phyloP scores from a whole-genome alignment of 1,140 invertebrate species.

The Drosophila simulans region DNA sequence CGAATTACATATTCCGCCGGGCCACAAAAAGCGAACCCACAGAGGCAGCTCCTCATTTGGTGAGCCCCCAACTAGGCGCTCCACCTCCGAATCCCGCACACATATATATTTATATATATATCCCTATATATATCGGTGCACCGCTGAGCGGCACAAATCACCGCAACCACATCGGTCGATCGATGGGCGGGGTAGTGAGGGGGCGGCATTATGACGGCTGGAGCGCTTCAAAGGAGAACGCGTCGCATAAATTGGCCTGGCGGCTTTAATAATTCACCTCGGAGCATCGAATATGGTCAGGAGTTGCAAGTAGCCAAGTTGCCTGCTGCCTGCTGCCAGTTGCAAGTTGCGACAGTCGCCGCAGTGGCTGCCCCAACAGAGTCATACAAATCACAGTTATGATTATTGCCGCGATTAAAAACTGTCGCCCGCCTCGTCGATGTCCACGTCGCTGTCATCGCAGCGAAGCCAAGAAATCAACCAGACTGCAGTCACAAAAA shows the following conservation, averaged over 20 bases:
- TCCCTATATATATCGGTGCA: conserved; percentile 28
- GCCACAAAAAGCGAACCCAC: conserved; percentile 40
- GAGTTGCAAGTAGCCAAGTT: conserved; percentile 22
- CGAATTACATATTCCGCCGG: conserved; percentile 69
- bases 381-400: conserved; percentile 83
- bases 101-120: conserved; percentile 1
- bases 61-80: conserved; percentile 75
- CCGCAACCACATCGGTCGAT: conserved; percentile 21
- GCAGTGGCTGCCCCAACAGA: conserved; percentile 61
- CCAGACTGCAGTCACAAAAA: conserved; percentile 12
- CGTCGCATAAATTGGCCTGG: conserved; percentile 76
- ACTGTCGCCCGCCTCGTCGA: conserved; percentile 62
- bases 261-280: conserved; percentile 78
- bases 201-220: conserved; percentile 65
- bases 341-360: conserved; percentile 31
- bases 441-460: conserved; percentile 21
- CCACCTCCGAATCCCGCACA: conserved; percentile 14
- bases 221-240: conserved; percentile 61
- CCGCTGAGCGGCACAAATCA: conserved; percentile 58
- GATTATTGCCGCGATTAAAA: conserved; percentile 82
- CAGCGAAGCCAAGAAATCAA: conserved; percentile 3
- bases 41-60: conserved; percentile 69
- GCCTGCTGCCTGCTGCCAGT: conserved; percentile 11
- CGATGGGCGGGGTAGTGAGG: conserved; percentile 3
- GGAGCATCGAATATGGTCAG: conserved; percentile 64